Evolutionary conservation across 2,113 vertebrate species (phyloP), one percentile per base, ranked within the genome.

Genomic region (Sminthopsis crassicaudata): DNA sequence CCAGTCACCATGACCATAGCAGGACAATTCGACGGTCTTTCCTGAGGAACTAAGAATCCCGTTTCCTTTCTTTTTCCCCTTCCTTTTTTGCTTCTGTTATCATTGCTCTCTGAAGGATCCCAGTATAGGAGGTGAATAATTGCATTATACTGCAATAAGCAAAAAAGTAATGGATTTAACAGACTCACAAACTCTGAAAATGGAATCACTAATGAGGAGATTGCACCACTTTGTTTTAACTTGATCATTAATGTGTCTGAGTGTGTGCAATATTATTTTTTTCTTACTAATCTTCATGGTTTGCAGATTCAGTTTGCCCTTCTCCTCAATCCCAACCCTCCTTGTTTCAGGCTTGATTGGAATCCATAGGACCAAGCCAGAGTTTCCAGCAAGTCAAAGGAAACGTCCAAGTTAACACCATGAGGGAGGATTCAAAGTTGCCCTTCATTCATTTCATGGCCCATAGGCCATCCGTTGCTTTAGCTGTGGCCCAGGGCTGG

Each of bases 171-270:
- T 95, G 97, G 98, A 98, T 98, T 98, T 97, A 96, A 97, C 90
- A 97, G 97, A 98, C 97, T 97, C 92, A 8, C 95, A 96, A 96
- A 98, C 97, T 98, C 98, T 98, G 98, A 98, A 96, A 96, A 96
- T 90, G 93, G 96, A 98, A 98, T 98, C 98, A 97, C 98, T 98
- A 97, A 98, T 97, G 98, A 98, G 98, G 97, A 96, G 60, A 98
- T 97, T 96, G 97, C 96, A 97, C 97, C 97, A 97, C 98, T 98
- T 98, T 98, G 97, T 98, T 98, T 98, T 98, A 98, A 98, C 97
- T 98, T 96, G 91, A 96, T 98, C 98, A 98, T 98, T 98, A 98
- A 98, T 98, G 98, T 98, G 98, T 99, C 98, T 98, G 98, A 98
- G 97, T 98, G 98, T 98, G 98, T 98, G 98, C 97, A 97, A 97